Evolutionary conservation across 2,797 vertebrate genomes (phyloP).

Genomic region (Dendrocincla fuliginosa): DNA sequence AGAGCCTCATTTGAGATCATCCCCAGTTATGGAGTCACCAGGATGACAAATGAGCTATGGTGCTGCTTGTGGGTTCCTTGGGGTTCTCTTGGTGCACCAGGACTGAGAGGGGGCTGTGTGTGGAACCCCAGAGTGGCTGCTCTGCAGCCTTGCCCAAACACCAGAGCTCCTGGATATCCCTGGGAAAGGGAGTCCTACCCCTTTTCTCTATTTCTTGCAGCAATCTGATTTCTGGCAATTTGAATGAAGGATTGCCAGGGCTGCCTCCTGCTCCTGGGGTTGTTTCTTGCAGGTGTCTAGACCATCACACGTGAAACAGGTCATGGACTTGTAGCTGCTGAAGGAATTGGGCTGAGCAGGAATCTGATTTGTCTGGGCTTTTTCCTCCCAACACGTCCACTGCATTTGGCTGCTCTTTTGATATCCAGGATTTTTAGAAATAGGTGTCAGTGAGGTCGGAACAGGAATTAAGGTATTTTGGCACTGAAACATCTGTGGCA

Average conservation of each 20-base stretch:
- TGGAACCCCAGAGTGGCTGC: rapidly evolving
- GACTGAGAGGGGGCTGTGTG: rapidly evolving
- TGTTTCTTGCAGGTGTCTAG: not conserved
- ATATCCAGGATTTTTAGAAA: not conserved
- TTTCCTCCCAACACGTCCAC: not conserved
- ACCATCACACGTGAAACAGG: not conserved
- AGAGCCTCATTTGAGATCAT: not conserved
- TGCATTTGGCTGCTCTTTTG: not conserved
- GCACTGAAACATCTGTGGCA: not conserved
- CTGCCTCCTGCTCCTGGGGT: not conserved
- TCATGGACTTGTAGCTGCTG: not conserved
- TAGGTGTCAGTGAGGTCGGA: not conserved
- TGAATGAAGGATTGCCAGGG: not conserved
- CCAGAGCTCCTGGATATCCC: not conserved
- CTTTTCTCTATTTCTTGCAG: not conserved
- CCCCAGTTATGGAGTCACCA: not conserved
- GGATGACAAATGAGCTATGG: not conserved
- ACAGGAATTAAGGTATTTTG: not conserved
- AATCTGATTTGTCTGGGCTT: not conserved
- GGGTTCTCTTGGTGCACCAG: not conserved
- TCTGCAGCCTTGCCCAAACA: not conserved
- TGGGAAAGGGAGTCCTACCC: not conserved
- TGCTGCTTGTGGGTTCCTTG: rapidly evolving
- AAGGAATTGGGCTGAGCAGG: not conserved
- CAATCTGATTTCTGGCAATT: not conserved